phyloP scores from a whole-genome alignment of 2,888 invertebrate genomes.

The Clepsis dumicolana region DNA sequence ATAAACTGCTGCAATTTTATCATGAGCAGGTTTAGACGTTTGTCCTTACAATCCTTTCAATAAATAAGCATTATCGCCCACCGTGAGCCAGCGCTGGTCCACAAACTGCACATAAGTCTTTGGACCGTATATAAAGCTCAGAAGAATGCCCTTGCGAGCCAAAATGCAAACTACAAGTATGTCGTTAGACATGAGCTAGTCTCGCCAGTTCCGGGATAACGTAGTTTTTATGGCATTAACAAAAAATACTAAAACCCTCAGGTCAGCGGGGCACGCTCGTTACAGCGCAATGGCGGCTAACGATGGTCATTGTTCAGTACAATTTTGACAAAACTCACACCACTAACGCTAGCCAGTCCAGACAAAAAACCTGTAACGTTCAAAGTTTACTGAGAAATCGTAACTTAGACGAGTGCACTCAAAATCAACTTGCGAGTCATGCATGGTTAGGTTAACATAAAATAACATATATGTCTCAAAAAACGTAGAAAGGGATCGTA shows the following conservation, averaged over 20 bases:
- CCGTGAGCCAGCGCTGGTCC: not conserved
- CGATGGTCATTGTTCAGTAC: slow-evolving; percentile 69
- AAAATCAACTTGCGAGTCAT: slow-evolving; percentile 11
- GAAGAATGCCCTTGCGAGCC: slow-evolving; percentile 12
- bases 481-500: slow-evolving; percentile 5
- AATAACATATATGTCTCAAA: not conserved
- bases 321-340: slow-evolving; percentile 48
- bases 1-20: slow-evolving; percentile 12
- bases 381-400: slow-evolving; percentile 39
- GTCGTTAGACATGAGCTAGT: slow-evolving; percentile 35
- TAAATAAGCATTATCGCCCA: slow-evolving; percentile 8
- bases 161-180: slow-evolving; percentile 28
- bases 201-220: slow-evolving; percentile 41
- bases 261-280: slow-evolving; percentile 61
- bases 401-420: slow-evolving; percentile 11
- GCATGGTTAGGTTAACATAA: not conserved
- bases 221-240: slow-evolving; percentile 40
- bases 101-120: not conserved
- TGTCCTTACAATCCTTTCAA: not conserved
- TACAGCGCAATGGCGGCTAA: slow-evolving; percentile 55
- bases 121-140: not conserved
- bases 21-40: not conserved
- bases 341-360: slow-evolving; percentile 25
- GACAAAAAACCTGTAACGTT: slow-evolving; percentile 41
- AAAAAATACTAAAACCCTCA: slow-evolving; percentile 54